phyloP scores from a whole-genome alignment of 2,797 vertebrate genomes.

The Myoxocephalus aenaeus region DNA sequence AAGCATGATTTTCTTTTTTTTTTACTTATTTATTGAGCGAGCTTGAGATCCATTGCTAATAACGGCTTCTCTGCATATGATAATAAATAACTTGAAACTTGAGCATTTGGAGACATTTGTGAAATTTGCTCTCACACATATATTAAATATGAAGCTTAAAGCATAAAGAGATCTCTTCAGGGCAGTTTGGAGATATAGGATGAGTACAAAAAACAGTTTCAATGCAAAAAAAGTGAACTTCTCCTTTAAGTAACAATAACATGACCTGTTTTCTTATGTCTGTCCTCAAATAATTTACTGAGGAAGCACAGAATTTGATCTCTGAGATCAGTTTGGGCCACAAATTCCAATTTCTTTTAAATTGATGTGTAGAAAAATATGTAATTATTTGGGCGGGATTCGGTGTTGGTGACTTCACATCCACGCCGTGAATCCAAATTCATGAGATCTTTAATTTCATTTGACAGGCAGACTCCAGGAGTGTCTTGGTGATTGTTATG shows the following conservation, averaged over 20 bases:
- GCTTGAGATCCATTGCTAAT: neutral
- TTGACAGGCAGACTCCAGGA: conserved; percentile 72
- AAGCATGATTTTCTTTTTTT: neutral
- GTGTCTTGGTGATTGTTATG: conserved; percentile 86
- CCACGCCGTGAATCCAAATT: conserved; percentile 50
- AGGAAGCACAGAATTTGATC: neutral
- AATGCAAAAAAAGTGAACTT: neutral
- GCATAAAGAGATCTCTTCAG: neutral
- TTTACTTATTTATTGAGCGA: neutral
- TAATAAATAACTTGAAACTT: neutral
- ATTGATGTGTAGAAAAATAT: neutral
- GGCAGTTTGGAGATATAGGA: too few relatives aligned
- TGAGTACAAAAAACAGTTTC: neutral
- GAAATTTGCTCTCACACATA: neutral
- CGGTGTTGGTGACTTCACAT: conserved; percentile 21
- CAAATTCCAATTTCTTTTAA: neutral
- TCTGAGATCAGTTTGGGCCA: conserved; percentile 7
- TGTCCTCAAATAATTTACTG: neutral
- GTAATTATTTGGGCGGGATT: neutral
- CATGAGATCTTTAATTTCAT: conserved; percentile 65
- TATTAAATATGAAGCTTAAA: neutral
- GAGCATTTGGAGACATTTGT: neutral
- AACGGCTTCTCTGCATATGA: too few relatives aligned
- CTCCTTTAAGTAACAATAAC: neutral
- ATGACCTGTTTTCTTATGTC: neutral